These are phyloP conservation scores for Epinephelus malabaricus DNA, from an alignment of 2,797 vertebrate species.

Conservation along the genomic window DNA sequence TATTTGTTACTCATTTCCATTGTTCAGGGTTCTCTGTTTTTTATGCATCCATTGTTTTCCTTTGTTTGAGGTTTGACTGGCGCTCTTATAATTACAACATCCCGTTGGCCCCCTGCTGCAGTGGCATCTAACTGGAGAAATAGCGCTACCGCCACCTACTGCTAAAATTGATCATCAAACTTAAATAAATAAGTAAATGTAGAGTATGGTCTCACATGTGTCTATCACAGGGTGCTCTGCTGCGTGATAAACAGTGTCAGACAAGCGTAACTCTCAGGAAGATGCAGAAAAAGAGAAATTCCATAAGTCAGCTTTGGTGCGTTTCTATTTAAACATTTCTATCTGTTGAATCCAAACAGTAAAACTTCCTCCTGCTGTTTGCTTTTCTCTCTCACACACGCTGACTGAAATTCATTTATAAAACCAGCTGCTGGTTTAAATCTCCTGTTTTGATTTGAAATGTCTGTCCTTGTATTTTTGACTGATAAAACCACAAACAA, in stretches of 20 bases:
- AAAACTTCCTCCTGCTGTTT: conserved; percentile 16
- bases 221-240: not conserved
- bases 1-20: too few species aligned
- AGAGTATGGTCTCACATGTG: not conserved
- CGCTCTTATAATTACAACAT: too few species aligned
- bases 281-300: not conserved
- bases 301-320: not conserved
- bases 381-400: not conserved
- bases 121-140: too few species aligned
- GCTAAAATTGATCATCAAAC: too few species aligned
- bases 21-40: too few species aligned
- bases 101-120: too few species aligned
- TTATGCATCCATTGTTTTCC: too few species aligned
- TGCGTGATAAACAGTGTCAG: not conserved
- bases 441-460: conserved; percentile 6
- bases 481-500: conserved; percentile 9
- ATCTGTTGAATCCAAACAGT: not conserved
- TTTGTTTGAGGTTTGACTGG: too few species aligned
- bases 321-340: conserved; percentile 14
- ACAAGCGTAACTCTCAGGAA: not conserved
- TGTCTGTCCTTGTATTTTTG: not conserved
- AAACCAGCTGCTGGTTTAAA: conserved; percentile 12
- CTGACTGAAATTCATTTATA: conserved; percentile 25
- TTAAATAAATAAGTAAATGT: not conserved
- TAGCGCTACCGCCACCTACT: too few species aligned